A percentile compares a stretch with the other conserved stretches of the same genome.
Conservation (phyloP, 1,140 invertebrate species). For the Bombus confusus region DNA sequence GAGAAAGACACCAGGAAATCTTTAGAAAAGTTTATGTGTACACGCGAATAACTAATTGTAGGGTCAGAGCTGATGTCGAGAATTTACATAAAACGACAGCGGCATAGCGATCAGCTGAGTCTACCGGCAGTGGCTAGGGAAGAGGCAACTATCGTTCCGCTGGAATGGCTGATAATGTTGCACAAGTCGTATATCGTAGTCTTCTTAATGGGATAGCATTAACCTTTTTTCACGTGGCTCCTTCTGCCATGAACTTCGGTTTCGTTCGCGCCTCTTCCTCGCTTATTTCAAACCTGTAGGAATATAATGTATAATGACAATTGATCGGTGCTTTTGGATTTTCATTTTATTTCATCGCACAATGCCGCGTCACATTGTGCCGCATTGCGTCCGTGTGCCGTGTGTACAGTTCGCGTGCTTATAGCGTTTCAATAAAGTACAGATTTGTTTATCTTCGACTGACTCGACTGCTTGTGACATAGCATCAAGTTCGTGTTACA, state of each 20-base stretch:
- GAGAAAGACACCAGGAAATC: slow-evolving; percentile 45
- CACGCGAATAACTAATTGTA: slow-evolving; percentile 67
- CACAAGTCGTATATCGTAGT: slow-evolving; percentile 56
- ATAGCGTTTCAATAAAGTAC: not conserved
- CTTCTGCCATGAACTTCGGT: slow-evolving; percentile 1
- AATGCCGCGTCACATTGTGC: too few species aligned
- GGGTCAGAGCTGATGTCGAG: slow-evolving; percentile 65
- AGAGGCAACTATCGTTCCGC: slow-evolving; percentile 26
- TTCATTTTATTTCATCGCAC: slow-evolving; percentile 4
- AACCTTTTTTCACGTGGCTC: slow-evolving; percentile 37
- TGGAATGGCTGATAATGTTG: slow-evolving; percentile 64
- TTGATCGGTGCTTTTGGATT: slow-evolving; percentile 22
- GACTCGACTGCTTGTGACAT: not conserved
- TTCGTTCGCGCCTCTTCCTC: not conserved
- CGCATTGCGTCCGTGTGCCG: too few species aligned
- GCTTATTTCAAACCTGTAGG: not conserved
- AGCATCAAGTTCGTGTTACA: not conserved
- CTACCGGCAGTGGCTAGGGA: slow-evolving; percentile 3
- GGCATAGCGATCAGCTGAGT: slow-evolving; percentile 60
- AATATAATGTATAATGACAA: slow-evolving; percentile 46
- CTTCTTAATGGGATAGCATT: slow-evolving; percentile 58
- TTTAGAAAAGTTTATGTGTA: slow-evolving; percentile 48
- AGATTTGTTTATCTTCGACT: not conserved
- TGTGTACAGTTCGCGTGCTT: not conserved
- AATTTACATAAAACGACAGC: slow-evolving; percentile 70